phyloP scores from a whole-genome alignment of 2,113 vertebrate species.

The Saimiri boliviensis region DNA sequence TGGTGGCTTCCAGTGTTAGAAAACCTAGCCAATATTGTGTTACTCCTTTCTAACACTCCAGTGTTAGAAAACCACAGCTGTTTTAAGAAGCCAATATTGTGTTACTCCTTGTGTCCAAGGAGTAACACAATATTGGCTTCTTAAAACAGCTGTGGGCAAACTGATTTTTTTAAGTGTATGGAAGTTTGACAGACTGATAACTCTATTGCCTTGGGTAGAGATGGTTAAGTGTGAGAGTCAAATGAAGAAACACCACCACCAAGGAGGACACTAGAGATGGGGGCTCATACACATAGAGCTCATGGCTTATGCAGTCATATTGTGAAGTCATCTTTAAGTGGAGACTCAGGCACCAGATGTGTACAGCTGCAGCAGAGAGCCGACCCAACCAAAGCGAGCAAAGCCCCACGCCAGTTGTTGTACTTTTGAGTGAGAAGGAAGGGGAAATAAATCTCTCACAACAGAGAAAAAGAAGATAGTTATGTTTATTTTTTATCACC shows the following conservation, averaged over 20 bases:
- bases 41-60: no score
- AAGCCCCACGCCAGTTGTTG: constrained; percentile 7
- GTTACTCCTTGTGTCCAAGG: neutral
- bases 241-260: neutral
- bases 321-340: neutral
- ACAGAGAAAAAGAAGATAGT: neutral
- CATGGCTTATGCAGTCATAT: neutral
- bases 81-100: neutral
- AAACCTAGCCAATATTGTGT: neutral
- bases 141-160: neutral
- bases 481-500: constrained; percentile 12
- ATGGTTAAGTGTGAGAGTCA: neutral
- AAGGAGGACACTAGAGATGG: neutral
- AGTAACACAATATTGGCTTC: no score
- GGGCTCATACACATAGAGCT: neutral
- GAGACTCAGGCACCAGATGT: constrained; percentile 65
- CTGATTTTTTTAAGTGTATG: neutral
- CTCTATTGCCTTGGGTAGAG: neutral
- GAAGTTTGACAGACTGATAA: neutral
- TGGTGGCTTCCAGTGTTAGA: neutral
- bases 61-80: neutral
- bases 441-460: neutral
- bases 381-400: neutral
- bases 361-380: constrained; percentile 62
- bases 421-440: constrained; percentile 3